phyloP scores from a whole-genome alignment of 1,140 invertebrate genomes.

The Caenorhabditis remanei region DNA sequence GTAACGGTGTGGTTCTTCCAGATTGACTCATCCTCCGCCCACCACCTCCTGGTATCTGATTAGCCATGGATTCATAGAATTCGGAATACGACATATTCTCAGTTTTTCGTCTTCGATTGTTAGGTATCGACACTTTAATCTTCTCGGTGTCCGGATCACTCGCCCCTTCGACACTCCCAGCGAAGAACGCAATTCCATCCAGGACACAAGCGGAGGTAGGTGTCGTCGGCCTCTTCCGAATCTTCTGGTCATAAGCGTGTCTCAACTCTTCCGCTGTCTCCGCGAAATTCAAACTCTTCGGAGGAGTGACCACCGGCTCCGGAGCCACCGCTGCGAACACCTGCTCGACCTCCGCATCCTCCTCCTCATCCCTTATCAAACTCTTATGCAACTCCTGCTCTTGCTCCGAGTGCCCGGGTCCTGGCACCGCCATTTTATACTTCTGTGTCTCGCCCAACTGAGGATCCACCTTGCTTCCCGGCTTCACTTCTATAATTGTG shows the following conservation, averaged over 20 bases:
- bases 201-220: slow-evolving; percentile 71
- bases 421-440: slow-evolving; percentile 75
- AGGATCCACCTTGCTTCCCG: slow-evolving; percentile 57
- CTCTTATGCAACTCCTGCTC: slow-evolving; percentile 76
- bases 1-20: slow-evolving; percentile 57
- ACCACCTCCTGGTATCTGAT: slow-evolving; percentile 59
- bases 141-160: slow-evolving; percentile 61
- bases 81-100: slow-evolving; percentile 70
- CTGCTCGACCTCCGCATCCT: slow-evolving; percentile 63
- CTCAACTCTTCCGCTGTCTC: slow-evolving; percentile 16
- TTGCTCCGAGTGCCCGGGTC: slow-evolving; percentile 72
- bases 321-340: slow-evolving; percentile 40
- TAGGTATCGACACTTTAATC: slow-evolving; percentile 70
- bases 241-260: slow-evolving; percentile 44
- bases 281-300: slow-evolving; percentile 54
- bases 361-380: slow-evolving; percentile 67
- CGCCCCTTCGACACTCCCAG: slow-evolving; percentile 13
- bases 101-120: slow-evolving; percentile 61
- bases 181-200: slow-evolving; percentile 66
- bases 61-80: slow-evolving; percentile 68
- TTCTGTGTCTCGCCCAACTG: slow-evolving; percentile 75
- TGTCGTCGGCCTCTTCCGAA: slow-evolving; percentile 68
- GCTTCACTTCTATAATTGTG: slow-evolving; percentile 74
- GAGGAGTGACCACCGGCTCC: slow-evolving; percentile 50
- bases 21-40: slow-evolving; percentile 57